Percentiles rank a stretch among this genome's conserved stretches.
Evolutionary conservation across 2,113 vertebrate species (phyloP).

Genomic region (Shinisaurus crocodilurus): DNA sequence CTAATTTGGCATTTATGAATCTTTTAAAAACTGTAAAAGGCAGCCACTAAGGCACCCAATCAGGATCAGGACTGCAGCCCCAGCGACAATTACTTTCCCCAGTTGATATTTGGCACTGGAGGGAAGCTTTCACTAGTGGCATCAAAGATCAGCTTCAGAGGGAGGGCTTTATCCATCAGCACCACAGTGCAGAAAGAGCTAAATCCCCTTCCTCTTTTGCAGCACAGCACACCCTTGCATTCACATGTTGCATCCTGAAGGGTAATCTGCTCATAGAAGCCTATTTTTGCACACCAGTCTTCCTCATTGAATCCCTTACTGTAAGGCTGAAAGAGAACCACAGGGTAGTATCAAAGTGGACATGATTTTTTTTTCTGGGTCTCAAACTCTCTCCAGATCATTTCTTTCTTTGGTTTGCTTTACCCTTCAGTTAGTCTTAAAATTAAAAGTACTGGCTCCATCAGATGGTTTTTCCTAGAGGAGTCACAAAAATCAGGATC

Average conservation of each 20-base stretch:
- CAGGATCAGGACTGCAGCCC: neutral
- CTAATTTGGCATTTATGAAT: neutral
- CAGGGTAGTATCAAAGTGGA: neutral
- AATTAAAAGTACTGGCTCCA: neutral
- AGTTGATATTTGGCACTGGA: neutral
- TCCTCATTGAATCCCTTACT: neutral
- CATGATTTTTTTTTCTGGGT: neutral
- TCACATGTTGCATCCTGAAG: neutral
- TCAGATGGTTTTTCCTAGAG: neutral
- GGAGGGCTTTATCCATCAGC: neutral
- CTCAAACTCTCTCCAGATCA: neutral
- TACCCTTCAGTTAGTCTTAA: neutral
- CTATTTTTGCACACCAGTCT: neutral
- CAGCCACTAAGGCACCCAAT: neutral
- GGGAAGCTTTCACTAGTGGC: neutral
- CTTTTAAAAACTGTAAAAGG: neutral
- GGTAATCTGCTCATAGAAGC: neutral
- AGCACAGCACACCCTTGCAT: neutral
- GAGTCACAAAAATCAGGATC: neutral
- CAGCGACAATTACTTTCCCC: no score
- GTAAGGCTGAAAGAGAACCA: neutral
- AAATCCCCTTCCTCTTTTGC: neutral
- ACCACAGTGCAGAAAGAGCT: neutral
- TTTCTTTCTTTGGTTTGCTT: neutral
- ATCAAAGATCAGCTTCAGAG: neutral